These are phyloP conservation scores for Ennomos fuscantarius DNA, from an alignment of 2,888 invertebrate genomes.

Conservation along the genomic window DNA sequence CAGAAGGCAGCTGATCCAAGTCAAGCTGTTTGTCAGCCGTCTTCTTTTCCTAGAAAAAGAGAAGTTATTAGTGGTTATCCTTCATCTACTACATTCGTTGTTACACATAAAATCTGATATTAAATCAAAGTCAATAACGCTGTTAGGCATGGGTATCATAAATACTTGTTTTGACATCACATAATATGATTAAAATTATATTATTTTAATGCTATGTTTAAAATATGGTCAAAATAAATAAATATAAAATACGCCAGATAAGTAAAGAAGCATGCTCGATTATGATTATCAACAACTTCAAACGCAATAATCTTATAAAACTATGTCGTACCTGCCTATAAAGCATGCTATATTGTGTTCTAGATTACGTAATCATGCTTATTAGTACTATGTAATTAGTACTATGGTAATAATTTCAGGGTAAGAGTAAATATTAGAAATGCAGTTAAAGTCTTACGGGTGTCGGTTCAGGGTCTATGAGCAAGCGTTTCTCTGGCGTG, in stretches of 20 bases:
- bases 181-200: no score
- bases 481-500: slow-evolving; percentile 82
- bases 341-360: no score
- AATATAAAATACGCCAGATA: no score
- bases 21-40: slow-evolving; percentile 89
- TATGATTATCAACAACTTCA: no score
- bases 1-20: slow-evolving; percentile 96
- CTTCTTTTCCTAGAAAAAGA: slow-evolving; percentile 88
- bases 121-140: no score
- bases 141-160: no score
- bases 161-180: no score
- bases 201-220: no score
- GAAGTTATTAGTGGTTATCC: slow-evolving; percentile 66
- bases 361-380: not conserved
- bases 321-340: no score
- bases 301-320: no score
- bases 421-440: slow-evolving; percentile 30
- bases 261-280: no score
- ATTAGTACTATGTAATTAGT: slow-evolving; percentile 7
- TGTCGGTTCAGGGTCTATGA: slow-evolving; percentile 80
- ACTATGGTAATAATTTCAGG: slow-evolving; percentile 1
- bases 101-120: not conserved
- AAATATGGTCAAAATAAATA: no score
- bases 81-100: slow-evolving; percentile 15
- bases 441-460: slow-evolving; percentile 68